Percentiles rank a stretch among this genome's conserved stretches.
Evolutionary conservation across 2,888 invertebrate genomes (phyloP).

Genomic region (Oxycera nigricornis): DNA sequence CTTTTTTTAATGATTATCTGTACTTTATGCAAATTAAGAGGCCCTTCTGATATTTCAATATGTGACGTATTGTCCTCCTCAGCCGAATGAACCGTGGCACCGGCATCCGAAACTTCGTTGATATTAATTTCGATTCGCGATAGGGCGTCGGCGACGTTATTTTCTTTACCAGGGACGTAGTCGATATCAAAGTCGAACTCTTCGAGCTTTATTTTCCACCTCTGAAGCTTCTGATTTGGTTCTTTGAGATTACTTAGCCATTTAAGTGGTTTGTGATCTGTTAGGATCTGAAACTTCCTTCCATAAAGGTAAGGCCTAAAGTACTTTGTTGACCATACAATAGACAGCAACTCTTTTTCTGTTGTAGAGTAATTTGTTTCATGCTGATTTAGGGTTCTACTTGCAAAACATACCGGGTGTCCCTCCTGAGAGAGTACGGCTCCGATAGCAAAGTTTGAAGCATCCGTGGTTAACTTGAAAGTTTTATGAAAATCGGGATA

Average conservation of each 20-base stretch:
- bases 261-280: not conserved
- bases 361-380: not conserved
- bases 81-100: not conserved
- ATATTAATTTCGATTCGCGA: not conserved
- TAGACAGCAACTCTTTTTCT: not conserved
- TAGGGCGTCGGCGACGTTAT: not conserved
- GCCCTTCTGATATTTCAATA: not conserved
- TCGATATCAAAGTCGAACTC: not conserved
- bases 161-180: not conserved
- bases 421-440: not conserved
- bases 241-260: not conserved
- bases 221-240: not conserved
- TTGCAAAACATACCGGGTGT: not conserved
- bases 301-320: not conserved
- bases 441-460: not conserved
- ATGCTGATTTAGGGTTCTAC: not conserved
- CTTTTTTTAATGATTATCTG: not conserved
- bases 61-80: not conserved
- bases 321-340: slow-evolving; percentile 1
- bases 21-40: not conserved
- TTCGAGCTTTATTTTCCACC: not conserved
- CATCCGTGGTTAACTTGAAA: not conserved
- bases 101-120: not conserved
- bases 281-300: not conserved
- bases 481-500: not conserved